phyloP scores from a whole-genome alignment of 2,113 vertebrate species.

The Lamprotornis superbus region DNA sequence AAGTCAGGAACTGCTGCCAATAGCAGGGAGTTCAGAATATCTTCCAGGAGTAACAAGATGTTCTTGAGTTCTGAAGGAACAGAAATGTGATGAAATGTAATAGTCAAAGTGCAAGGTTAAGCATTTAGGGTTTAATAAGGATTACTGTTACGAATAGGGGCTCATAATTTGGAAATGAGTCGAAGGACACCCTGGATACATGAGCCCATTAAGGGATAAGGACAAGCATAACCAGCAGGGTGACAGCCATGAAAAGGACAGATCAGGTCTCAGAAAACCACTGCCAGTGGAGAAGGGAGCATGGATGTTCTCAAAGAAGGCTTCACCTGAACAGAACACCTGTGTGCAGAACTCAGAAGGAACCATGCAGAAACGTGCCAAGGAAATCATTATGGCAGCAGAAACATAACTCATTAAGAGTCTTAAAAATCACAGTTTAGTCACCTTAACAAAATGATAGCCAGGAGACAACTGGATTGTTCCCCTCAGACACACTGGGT shows the following conservation, averaged over 20 bases:
- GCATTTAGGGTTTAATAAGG: conserved; percentile 25
- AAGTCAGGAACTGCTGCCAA: conserved; percentile 17
- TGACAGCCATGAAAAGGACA: background rate
- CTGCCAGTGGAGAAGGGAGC: background rate
- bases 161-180: background rate
- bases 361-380: background rate
- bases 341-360: background rate
- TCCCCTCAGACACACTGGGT: background rate
- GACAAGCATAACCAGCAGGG: background rate
- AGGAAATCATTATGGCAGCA: background rate
- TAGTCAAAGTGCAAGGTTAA: conserved; percentile 26
- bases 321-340: background rate
- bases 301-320: background rate
- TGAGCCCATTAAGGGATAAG: background rate
- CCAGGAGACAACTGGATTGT: background rate
- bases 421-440: background rate
- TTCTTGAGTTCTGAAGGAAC: conserved; percentile 10
- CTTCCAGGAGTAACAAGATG: conserved; percentile 24
- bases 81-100: conserved; percentile 29
- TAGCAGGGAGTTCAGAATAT: background rate
- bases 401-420: background rate
- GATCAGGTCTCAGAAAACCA: background rate
- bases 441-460: background rate
- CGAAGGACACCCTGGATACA: background rate
- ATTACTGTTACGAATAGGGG: background rate